These are phyloP conservation scores for Parazoanthus atlanticus DNA, from an alignment of 92 coral and sea anemone genomes.

Conservation along the genomic window DNA sequence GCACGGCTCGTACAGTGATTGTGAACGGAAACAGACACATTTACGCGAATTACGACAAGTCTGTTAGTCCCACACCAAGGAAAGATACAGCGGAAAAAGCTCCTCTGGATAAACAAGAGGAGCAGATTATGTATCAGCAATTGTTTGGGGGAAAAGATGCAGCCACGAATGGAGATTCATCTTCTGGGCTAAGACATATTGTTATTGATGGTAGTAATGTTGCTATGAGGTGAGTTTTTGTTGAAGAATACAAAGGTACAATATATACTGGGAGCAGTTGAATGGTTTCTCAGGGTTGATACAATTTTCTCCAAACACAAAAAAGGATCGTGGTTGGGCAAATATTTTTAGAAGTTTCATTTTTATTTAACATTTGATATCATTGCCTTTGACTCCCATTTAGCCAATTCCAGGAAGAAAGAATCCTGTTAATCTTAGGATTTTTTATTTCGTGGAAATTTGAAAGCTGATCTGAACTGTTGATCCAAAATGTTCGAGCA, in stretches of 20 bases:
- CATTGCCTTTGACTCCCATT: not conserved
- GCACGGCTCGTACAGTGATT: not conserved
- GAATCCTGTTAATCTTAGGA: not conserved
- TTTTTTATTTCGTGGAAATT: constrained; percentile 21
- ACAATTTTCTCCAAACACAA: not conserved
- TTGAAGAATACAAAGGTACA: not conserved
- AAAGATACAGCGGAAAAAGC: constrained; percentile 16
- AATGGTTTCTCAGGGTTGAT: not conserved
- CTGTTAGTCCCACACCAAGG: constrained; percentile 12
- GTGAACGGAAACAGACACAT: not conserved
- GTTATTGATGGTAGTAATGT: constrained; percentile 99
- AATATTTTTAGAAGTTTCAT: not conserved
- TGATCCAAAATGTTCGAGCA: not conserved
- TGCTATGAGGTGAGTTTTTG: constrained; percentile 87
- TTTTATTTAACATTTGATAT: constrained; percentile 7
- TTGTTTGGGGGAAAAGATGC: constrained; percentile 60
- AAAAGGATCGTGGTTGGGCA: no score
- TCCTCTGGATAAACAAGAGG: constrained; percentile 65
- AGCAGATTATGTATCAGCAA: constrained; percentile 70
- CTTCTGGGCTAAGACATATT: constrained; percentile 82
- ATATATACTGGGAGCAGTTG: not conserved
- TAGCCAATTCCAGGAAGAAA: not conserved
- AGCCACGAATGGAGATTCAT: constrained; percentile 45
- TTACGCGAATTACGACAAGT: not conserved
- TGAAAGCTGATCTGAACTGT: not conserved